Evolutionary conservation across 2,888 invertebrate genomes (phyloP), one percentile per base, ranked within the genome.

Genomic region (Leucophenga montana): DNA sequence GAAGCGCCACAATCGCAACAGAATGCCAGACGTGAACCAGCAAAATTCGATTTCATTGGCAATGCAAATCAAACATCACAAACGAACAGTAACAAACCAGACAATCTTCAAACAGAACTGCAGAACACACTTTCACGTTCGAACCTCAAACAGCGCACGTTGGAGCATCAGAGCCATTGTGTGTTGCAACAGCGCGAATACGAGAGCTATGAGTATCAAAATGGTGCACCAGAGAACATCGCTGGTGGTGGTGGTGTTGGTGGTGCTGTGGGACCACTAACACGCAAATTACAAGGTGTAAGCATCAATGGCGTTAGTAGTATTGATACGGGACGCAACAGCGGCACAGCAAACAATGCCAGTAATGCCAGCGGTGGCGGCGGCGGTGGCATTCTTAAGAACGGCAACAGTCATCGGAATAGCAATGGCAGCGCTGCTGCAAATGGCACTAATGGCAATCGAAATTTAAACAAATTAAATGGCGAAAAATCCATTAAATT

Each of bases 71-170:
- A 59, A 16, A 75, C 77, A 64, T 73, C 78, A 68, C 74, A 73
- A 27, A 76, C 74, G 57, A 75, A 74, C 67, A 75, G 75, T 9
- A 68, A 74, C n/a, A 72, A 73, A 1, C 74, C 75, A 11, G 78
- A 87, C 74, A 85, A 85, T 80, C 89, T 95, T 70, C 94, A 94
- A 80, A 92, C 92, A 70, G 95, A 95, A 89, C 89, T 95, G 76
- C 92, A 92, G 68, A 91, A 94, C 71, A 95, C 95, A 6, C 89
- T 95, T 72, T 94, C 93, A 79, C 92, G 94, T 85, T 94, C 95
- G 68, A 94, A 95, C 90, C 90, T 95, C 82, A 92, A 92, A 83
- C 93, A 92, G 89, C 92, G 92, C 89, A 33, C n/a, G 2, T 8
- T 39, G 46, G 67, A 22, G 54, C 69, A 14, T 44, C 31, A 73